Evolutionary conservation across 2,797 vertebrate genomes (phyloP).

Genomic region (Amblyopsis hoosieri): DNA sequence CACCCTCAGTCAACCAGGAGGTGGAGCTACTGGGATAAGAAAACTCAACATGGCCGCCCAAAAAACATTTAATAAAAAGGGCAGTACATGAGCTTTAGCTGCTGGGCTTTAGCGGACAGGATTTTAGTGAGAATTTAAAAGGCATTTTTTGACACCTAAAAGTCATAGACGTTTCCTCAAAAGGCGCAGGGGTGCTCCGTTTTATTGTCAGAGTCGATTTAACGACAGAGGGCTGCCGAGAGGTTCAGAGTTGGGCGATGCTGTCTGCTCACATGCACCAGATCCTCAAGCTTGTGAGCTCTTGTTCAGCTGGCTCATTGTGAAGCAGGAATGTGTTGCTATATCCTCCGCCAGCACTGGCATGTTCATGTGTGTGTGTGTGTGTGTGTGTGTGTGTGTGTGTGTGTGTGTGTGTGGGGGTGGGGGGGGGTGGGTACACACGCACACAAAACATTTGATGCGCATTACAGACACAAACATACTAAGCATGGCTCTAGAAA

Average conservation of each 20-base stretch:
- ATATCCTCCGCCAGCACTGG: constrained; percentile 33
- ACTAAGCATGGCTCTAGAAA: no score
- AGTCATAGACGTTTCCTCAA: constrained; percentile 60
- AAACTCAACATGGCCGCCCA: constrained; percentile 27
- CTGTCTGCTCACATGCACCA: constrained; percentile 50
- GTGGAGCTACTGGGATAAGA: constrained; percentile 66
- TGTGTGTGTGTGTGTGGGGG: background rate
- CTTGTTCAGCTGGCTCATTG: constrained; percentile 63
- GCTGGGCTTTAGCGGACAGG: background rate
- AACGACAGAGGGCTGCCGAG: constrained; percentile 27
- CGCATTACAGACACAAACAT: background rate
- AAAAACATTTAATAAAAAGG: background rate
- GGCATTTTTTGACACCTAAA: constrained; percentile 58
- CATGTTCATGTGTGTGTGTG: background rate
- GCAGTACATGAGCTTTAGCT: constrained; percentile 20
- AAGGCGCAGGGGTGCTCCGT: constrained; percentile 44
- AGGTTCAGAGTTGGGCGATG: constrained; percentile 56
- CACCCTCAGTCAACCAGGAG: constrained; percentile 58
- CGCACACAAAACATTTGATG: background rate
- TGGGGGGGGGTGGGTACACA: no score
- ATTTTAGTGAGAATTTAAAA: constrained; percentile 55
- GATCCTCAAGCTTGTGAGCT: constrained; percentile 68
- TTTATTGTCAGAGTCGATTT: constrained; percentile 49
- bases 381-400: constrained; percentile 4
- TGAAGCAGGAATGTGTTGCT: constrained; percentile 59